phyloP scores from a whole-genome alignment of 2,797 vertebrate genomes.

The Gambelia wislizenii region DNA sequence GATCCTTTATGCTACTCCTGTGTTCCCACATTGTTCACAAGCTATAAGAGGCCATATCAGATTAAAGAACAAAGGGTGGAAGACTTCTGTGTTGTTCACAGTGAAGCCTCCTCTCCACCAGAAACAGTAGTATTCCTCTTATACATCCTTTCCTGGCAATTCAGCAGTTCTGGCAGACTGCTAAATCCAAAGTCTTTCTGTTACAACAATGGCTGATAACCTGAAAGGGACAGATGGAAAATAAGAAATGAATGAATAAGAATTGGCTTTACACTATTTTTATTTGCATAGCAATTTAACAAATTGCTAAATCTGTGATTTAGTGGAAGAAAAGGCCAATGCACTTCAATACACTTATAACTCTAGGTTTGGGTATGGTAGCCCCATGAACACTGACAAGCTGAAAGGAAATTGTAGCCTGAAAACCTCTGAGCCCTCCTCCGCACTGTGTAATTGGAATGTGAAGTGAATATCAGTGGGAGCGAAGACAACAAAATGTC shows the following conservation, averaged over 20 bases:
- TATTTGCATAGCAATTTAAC: neutral
- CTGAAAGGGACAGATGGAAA: constrained; percentile 5
- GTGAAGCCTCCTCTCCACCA: neutral
- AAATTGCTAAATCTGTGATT: neutral
- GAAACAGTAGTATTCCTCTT: neutral
- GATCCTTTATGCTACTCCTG: neutral
- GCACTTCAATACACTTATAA: neutral
- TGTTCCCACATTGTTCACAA: neutral
- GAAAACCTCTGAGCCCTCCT: neutral
- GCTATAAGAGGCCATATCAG: neutral
- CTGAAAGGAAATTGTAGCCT: neutral
- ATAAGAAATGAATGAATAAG: neutral
- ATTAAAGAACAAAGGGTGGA: neutral
- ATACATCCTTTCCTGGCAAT: neutral
- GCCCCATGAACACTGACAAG: neutral
- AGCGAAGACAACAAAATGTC: neutral
- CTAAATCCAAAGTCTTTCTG: neutral
- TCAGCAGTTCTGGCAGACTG: neutral
- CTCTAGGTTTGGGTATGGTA: neutral
- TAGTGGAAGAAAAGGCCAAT: neutral
- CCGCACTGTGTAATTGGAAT: neutral
- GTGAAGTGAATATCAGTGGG: neutral
- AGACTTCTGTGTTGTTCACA: neutral
- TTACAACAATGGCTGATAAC: neutral
- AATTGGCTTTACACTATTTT: constrained; percentile 9